A percentile compares a stretch with the other conserved stretches of the same genome.
phyloP scores from a whole-genome alignment of 37 sponge, comb jelly and placozoan species.

The Crambe crambe region DNA sequence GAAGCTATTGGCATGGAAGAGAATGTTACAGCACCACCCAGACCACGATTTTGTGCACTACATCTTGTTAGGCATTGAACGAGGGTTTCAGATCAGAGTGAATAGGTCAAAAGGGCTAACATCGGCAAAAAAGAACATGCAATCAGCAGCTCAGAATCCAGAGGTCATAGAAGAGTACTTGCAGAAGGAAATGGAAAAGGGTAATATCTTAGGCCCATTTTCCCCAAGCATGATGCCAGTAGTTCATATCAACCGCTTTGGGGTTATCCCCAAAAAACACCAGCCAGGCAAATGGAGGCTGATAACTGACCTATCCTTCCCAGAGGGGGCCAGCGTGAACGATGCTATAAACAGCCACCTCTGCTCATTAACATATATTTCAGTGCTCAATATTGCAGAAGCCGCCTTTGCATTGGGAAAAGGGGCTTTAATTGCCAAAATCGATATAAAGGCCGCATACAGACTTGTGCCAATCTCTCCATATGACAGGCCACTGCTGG shows the following conservation, averaged over 20 bases:
- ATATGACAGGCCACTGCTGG: not conserved
- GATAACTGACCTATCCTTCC: no score
- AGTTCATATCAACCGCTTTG: no score
- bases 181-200: no score
- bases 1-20: no score
- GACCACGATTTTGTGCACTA: constrained; percentile 8
- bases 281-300: no score
- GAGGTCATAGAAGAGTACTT: constrained; percentile 11
- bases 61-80: not conserved
- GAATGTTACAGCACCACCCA: constrained; percentile 2
- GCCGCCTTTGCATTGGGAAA: not conserved
- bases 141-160: constrained; percentile 2
- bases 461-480: constrained; percentile 14
- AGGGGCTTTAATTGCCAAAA: constrained; percentile 33
- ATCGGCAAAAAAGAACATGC: constrained; percentile 16
- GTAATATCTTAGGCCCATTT: no score
- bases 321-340: constrained; percentile 24
- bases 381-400: constrained; percentile 16
- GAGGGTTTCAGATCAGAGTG: constrained; percentile 22
- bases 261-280: no score
- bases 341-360: constrained; percentile 19
- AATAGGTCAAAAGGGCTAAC: no score
- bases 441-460: constrained; percentile 47
- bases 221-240: no score
- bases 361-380: constrained; percentile 20